Conservation (phyloP, 2,113 vertebrate species). For the Macroglossus sobrinus region DNA sequence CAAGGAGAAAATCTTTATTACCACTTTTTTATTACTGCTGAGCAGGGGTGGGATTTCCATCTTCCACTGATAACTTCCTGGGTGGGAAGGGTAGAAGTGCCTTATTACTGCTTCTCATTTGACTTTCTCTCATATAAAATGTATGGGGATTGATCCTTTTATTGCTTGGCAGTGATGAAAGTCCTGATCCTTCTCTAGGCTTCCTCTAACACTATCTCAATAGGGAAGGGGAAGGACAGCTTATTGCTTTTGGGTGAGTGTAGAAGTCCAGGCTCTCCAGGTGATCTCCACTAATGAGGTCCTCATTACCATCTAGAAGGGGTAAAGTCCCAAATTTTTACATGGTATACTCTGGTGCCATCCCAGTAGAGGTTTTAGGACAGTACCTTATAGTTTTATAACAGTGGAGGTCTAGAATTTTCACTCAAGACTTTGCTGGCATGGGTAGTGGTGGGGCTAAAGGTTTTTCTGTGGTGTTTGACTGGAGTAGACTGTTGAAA, state of each 20-base stretch:
- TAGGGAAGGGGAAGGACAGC: background rate
- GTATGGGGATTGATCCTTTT: background rate
- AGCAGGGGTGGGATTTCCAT: background rate
- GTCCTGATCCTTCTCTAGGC: background rate
- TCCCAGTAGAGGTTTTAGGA: background rate
- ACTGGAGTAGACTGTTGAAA: background rate
- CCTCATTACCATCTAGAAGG: background rate
- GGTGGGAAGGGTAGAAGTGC: background rate
- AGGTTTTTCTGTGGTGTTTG: background rate
- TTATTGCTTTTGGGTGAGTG: background rate
- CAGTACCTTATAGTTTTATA: background rate
- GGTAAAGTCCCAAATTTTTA: background rate
- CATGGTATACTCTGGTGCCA: background rate
- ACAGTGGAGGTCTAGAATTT: background rate
- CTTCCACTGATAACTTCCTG: background rate
- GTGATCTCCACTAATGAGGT: background rate
- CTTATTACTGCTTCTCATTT: background rate
- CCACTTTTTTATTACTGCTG: background rate
- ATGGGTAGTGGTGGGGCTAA: background rate
- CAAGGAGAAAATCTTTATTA: background rate
- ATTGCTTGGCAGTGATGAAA: no score
- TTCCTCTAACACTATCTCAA: background rate
- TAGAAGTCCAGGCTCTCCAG: background rate
- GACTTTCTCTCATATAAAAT: background rate
- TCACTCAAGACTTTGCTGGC: background rate